Conservation (phyloP, 2,113 vertebrate species). For the Ctenodactylus gundi region DNA sequence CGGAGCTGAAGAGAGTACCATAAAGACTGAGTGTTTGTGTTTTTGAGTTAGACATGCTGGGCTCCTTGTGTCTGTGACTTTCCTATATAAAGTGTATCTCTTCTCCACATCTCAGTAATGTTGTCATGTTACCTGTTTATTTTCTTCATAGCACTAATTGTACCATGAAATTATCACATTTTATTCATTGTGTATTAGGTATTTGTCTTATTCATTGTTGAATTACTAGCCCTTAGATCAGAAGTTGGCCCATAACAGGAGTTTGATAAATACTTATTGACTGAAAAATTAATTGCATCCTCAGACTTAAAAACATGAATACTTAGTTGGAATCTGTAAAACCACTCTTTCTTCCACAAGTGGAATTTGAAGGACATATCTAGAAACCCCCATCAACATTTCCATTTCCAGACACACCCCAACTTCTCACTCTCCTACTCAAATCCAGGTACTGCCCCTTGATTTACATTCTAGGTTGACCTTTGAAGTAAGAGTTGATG, state of each 20-base stretch:
- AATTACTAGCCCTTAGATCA: not conserved
- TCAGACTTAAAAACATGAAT: not conserved
- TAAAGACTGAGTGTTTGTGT: not conserved
- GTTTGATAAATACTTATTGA: conserved; percentile 19
- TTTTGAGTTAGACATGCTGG: not conserved
- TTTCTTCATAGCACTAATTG: not conserved
- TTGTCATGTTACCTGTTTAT: not conserved
- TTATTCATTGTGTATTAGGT: not conserved
- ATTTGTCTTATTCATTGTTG: not conserved
- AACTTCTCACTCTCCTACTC: not conserved
- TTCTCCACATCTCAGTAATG: not conserved
- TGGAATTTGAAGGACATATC: not conserved
- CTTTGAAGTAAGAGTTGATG: too few species aligned
- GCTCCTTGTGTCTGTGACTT: not conserved
- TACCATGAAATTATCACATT: not conserved
- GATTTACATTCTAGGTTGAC: not conserved
- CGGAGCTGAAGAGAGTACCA: not conserved
- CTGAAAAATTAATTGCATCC: conserved; percentile 14
- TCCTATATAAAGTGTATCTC: not conserved
- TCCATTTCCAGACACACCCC: not conserved
- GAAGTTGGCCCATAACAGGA: not conserved
- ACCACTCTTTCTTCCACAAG: not conserved
- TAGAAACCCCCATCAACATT: not conserved
- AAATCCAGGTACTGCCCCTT: not conserved
- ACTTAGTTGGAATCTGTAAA: conserved; percentile 19